Evolutionary conservation across 2,888 invertebrate genomes (phyloP).

Genomic region (Cephus runcator): DNA sequence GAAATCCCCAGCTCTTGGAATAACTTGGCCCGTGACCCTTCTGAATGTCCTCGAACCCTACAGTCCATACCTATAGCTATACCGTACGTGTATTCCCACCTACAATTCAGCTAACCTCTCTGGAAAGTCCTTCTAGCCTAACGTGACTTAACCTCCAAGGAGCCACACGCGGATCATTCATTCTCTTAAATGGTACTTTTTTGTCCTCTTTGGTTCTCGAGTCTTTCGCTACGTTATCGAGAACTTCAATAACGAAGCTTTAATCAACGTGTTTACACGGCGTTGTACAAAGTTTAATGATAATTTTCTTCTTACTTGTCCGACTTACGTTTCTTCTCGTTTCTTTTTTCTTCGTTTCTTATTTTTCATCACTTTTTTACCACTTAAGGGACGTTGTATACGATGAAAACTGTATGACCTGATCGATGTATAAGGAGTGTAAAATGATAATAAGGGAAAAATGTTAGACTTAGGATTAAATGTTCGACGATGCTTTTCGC

Average conservation of each 20-base stretch:
- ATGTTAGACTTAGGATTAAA: slow-evolving; percentile 8
- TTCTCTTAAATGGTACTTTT: background rate
- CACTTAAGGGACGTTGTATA: slow-evolving; percentile 15
- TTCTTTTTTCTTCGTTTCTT: background rate
- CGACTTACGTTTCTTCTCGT: background rate
- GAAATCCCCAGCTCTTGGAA: background rate
- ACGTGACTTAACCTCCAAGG: background rate
- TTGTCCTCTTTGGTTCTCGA: background rate
- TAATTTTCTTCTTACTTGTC: background rate
- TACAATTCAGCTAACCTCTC: background rate
- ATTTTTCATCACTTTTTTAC: background rate
- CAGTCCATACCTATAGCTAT: background rate
- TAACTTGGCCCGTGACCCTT: background rate
- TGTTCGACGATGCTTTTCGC: background rate
- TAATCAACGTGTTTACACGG: background rate
- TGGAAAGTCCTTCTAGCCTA: background rate
- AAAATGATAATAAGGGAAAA: slow-evolving; percentile 5
- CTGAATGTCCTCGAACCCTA: background rate
- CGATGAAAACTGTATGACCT: slow-evolving; percentile 19
- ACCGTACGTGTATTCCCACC: background rate
- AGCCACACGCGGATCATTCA: background rate
- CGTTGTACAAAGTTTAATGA: slow-evolving; percentile 12
- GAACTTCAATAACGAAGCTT: slow-evolving; percentile 6
- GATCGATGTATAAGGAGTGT: slow-evolving; percentile 9
- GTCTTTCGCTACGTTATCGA: background rate